phyloP scores from a whole-genome alignment of 2,113 vertebrate species.

The Phyllostomus hastatus region DNA sequence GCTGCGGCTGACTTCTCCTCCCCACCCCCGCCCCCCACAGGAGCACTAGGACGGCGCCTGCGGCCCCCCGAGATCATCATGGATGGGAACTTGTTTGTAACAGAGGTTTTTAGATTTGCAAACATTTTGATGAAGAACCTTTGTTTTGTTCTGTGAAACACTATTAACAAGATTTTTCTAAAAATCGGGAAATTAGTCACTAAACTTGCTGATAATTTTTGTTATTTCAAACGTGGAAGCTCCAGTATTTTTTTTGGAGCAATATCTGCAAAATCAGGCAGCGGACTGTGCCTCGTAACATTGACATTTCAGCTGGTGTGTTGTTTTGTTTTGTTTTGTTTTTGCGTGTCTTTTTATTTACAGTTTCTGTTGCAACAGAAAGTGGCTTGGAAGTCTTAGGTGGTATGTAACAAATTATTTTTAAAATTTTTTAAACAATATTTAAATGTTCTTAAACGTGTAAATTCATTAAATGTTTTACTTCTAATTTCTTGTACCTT shows the following conservation, averaged over 20 bases:
- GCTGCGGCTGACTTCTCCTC: neutral
- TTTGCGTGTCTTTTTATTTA: conserved; percentile 72
- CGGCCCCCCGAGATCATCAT: conserved; percentile 83
- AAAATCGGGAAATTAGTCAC: conserved; percentile 86
- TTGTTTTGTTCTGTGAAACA: conserved; percentile 95
- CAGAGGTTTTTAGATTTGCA: conserved; percentile 96
- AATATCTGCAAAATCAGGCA: conserved; percentile 79
- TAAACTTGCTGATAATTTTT: conserved; percentile 87
- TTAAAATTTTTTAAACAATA: conserved; percentile 83
- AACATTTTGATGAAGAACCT: conserved; percentile 93
- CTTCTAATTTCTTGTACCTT: conserved; percentile 86
- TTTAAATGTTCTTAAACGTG: conserved; percentile 91
- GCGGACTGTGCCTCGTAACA: conserved; percentile 88
- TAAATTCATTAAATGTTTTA: conserved; percentile 89
- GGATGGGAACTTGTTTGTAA: conserved; percentile 90
- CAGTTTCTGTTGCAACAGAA: conserved; percentile 90
- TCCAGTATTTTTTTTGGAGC: conserved; percentile 77
- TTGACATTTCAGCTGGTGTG: conserved; percentile 89
- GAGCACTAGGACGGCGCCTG: conserved; percentile 91
- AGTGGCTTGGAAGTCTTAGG: conserved; percentile 98
- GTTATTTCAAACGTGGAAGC: conserved; percentile 81
- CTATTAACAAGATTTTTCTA: conserved; percentile 98
- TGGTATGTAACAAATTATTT: conserved; percentile 84
- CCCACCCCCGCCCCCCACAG: conserved; percentile 76
- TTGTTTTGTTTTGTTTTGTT: conserved; percentile 43